phyloP scores from a whole-genome alignment of 2,888 invertebrate genomes.

The Piscicola geometra region DNA sequence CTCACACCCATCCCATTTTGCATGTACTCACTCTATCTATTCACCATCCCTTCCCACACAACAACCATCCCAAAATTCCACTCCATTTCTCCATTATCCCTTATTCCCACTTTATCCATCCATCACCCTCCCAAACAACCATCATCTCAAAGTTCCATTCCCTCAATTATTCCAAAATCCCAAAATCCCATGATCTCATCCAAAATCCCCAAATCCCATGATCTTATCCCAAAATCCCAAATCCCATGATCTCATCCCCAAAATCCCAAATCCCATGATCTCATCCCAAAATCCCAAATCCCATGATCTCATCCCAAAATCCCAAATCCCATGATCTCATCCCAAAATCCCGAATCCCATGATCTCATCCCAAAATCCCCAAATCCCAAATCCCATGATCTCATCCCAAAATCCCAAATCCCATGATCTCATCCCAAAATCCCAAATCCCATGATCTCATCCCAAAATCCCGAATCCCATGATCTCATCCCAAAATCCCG shows the following conservation, averaged over 20 bases:
- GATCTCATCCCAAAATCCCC: too few relatives aligned
- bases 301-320: too few relatives aligned
- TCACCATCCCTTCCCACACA: neutral
- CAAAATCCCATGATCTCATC: too few relatives aligned
- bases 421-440: too few relatives aligned
- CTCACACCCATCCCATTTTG: neutral
- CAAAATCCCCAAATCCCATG: neutral
- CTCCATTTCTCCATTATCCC: neutral
- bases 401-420: slow-evolving; percentile 66
- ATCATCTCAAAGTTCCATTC: too few relatives aligned
- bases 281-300: slow-evolving; percentile 66
- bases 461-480: too few relatives aligned
- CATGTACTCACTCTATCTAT: neutral
- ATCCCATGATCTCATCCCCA: too few relatives aligned
- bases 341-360: too few relatives aligned
- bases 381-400: neutral
- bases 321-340: neutral
- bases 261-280: neutral
- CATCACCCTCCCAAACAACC: neutral
- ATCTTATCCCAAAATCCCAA: slow-evolving; percentile 65
- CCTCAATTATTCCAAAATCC: too few relatives aligned
- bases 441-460: neutral
- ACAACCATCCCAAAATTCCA: too few relatives aligned
- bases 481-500: neutral
- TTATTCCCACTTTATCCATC: neutral